These are phyloP conservation scores for Trichonephila inaurata DNA, from an alignment of 1,140 invertebrate genomes.

Conservation along the genomic window DNA sequence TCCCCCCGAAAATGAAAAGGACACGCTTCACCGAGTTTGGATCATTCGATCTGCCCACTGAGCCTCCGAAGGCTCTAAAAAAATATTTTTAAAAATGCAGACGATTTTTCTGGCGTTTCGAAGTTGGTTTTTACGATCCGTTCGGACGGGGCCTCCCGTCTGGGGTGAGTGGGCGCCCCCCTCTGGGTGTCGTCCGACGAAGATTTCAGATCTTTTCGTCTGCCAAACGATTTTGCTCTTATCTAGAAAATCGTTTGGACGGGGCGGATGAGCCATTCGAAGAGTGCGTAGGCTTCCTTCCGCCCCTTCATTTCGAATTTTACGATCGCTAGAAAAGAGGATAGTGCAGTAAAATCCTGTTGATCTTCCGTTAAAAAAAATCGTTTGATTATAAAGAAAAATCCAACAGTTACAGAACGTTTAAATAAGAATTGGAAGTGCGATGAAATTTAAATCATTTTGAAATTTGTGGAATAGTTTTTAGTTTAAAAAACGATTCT, in stretches of 20 bases:
- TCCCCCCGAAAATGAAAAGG: background rate
- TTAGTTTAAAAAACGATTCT: no score
- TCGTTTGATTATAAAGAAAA: background rate
- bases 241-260: constrained; percentile 21
- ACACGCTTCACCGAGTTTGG: background rate
- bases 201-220: background rate
- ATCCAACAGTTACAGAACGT: background rate
- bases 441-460: no score
- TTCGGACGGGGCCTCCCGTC: background rate
- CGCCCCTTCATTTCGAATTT: constrained; percentile 2
- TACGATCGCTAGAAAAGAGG: background rate
- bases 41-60: background rate
- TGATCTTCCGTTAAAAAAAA: background rate
- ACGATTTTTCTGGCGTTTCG: background rate
- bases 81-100: background rate
- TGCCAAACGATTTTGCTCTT: constrained; percentile 20
- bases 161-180: constrained; percentile 17
- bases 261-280: background rate
- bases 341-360: background rate
- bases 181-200: constrained; percentile 6
- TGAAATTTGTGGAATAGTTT: no score
- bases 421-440: no score
- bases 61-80: background rate
- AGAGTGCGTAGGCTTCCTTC: background rate
- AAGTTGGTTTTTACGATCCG: background rate